These are phyloP conservation scores for Tenthredo scrophulariae DNA, from an alignment of 2,888 invertebrate species.

Conservation along the genomic window DNA sequence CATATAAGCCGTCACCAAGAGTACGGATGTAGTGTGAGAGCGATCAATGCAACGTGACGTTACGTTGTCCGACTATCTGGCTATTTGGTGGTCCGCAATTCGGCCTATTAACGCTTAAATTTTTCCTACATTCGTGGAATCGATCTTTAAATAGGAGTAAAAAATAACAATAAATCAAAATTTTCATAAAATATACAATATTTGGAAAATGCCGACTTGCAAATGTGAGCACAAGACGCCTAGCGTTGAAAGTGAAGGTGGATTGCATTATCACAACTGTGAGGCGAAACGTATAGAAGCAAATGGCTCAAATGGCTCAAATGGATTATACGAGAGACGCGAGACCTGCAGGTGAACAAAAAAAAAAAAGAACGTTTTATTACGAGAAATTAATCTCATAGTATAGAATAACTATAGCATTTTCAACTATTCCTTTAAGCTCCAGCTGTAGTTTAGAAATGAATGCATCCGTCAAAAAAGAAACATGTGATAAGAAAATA, in stretches of 20 bases:
- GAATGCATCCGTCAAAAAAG: neutral
- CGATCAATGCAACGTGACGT: neutral
- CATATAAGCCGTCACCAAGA: slow-evolving; percentile 1
- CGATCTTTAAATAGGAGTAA: neutral
- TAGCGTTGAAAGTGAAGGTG: slow-evolving; percentile 28
- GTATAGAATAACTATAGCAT: neutral
- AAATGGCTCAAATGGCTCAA: neutral
- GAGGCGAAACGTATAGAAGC: slow-evolving; percentile 13
- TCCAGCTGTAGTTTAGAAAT: neutral
- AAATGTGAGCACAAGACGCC: neutral
- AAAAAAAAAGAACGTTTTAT: neutral
- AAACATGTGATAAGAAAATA: neutral
- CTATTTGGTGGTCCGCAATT: neutral
- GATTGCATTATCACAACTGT: neutral
- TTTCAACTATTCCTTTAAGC: neutral
- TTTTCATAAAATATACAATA: neutral
- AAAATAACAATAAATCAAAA: neutral
- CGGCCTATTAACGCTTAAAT: neutral
- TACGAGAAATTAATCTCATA: neutral
- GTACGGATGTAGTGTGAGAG: neutral
- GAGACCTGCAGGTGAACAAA: neutral
- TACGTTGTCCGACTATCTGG: neutral
- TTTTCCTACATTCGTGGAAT: neutral
- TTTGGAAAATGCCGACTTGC: slow-evolving; percentile 26
- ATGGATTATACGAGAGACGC: neutral